Evolutionary conservation across 2,113 vertebrate genomes (phyloP).

Genomic region (Rhombomys opimus): DNA sequence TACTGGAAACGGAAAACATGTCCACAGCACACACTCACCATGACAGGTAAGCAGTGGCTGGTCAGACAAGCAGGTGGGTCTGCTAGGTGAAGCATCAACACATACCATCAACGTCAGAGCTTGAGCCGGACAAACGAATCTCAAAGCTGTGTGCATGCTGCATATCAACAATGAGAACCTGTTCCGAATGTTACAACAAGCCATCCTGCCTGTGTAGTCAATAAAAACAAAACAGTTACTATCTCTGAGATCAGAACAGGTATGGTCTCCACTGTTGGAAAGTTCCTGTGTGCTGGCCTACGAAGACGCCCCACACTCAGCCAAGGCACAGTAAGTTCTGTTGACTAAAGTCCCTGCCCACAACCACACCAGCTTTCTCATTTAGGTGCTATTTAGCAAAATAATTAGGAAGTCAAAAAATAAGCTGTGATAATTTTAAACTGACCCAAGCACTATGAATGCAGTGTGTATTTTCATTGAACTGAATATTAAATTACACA

Average conservation of each 20-base stretch:
- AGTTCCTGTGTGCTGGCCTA: not conserved
- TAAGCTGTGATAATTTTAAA: constrained; percentile 65
- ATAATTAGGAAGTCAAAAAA: constrained; percentile 58
- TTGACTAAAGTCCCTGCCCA: constrained; percentile 42
- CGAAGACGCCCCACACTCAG: not conserved
- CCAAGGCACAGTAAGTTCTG: not conserved
- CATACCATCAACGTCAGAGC: not conserved
- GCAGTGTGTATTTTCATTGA: constrained; percentile 49
- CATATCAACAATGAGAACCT: not conserved
- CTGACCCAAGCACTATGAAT: constrained; percentile 58
- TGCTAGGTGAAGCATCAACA: constrained; percentile 26
- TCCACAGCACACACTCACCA: not conserved
- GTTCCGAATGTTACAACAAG: constrained; percentile 33
- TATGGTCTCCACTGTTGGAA: not conserved
- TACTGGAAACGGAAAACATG: not conserved
- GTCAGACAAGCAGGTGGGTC: not conserved
- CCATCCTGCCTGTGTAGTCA: not conserved
- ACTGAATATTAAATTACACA: constrained; percentile 72
- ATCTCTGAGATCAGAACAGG: constrained; percentile 48
- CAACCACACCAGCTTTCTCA: constrained; percentile 34
- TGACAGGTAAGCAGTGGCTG: not conserved
- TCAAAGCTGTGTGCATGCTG: not conserved
- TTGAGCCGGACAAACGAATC: not conserved
- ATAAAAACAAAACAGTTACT: not conserved
- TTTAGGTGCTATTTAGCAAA: constrained; percentile 33